Base-by-base conservation (phyloP, 1,140 invertebrate species). In the Gonatopus flavifemur region DNA sequence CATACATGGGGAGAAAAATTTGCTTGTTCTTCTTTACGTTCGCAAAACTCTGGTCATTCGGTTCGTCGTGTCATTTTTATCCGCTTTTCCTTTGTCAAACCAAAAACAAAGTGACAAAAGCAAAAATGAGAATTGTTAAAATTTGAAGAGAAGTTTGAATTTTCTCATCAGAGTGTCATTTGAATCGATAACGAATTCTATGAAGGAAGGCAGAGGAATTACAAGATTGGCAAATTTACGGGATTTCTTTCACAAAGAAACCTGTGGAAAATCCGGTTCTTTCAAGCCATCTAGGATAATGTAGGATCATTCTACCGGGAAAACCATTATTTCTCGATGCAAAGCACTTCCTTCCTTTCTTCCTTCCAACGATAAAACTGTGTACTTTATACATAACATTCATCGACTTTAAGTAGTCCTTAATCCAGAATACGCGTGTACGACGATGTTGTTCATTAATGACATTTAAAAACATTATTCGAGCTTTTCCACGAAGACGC, bases 241-340 rank as follows among this genome's bases (percentile, higher is more conserved):
- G 22, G 19, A 33, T 28, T 47, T 52, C 10, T 12, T 32, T 39
- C 10, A 13, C 10, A 6, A 28, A 8, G 40, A 53, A 49, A 25
- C n/a, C 19, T 13, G 38, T 32, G 39, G 16, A 58, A 52, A 57
- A 58, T 57, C 12, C 33, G 28, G 33, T 33, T 38, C 28, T 39
- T 52, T 30, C 24, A 31, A 48, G 15, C 33, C 33, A 22, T 21
- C 15, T n/a, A n/a, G 28, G 22, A 56, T 56, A 58, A 58, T 58
- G 39, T 32, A 41, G 38, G 55, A 57, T 59, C 57, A 53, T 49
- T 52, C 55, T 52, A 28, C 38, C 31, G 47, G 49, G 35, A 15
- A 47, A 60, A 51, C 49, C 31, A 59, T 53, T 60, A 56, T 62
- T 62, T 45, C 47, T 46, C 38, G 33, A 52, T 59, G 53, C 30